Conservation (phyloP, 2,888 invertebrate genomes). For the Athalia rosae region DNA sequence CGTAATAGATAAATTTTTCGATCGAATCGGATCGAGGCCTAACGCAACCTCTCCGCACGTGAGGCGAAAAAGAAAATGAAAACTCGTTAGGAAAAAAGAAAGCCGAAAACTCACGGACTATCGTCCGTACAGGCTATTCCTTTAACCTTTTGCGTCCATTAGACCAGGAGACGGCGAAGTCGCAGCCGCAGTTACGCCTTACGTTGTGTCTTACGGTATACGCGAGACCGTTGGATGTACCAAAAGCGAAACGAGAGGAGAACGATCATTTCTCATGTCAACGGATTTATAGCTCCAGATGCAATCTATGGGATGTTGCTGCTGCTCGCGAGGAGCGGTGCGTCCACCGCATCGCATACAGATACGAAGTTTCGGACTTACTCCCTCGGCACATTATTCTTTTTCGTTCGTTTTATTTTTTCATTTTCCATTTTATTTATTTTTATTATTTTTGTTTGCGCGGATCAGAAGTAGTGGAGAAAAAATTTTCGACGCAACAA, state of each 20-base stretch:
- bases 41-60: no score
- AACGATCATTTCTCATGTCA: constrained; percentile 38
- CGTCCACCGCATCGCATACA: constrained; percentile 42
- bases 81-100: not conserved
- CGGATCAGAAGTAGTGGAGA: not conserved
- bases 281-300: constrained; percentile 41
- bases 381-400: not conserved
- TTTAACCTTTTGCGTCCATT: not conserved
- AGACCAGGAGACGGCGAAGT: not conserved
- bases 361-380: constrained; percentile 5
- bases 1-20: no score
- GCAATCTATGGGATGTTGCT: constrained; percentile 21
- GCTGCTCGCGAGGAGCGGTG: not conserved
- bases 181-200: no score
- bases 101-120: not conserved
- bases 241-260: constrained; percentile 40
- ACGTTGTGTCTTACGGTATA: not conserved
- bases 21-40: no score
- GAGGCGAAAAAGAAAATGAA: no score
- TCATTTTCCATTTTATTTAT: not conserved
- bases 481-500: not conserved
- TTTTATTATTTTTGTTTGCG: not conserved
- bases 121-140: not conserved
- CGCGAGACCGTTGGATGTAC: constrained; percentile 27
- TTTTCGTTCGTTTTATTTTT: not conserved